Evolutionary conservation across 2,797 vertebrate species (phyloP).

Genomic region (Muscicapa striata): DNA sequence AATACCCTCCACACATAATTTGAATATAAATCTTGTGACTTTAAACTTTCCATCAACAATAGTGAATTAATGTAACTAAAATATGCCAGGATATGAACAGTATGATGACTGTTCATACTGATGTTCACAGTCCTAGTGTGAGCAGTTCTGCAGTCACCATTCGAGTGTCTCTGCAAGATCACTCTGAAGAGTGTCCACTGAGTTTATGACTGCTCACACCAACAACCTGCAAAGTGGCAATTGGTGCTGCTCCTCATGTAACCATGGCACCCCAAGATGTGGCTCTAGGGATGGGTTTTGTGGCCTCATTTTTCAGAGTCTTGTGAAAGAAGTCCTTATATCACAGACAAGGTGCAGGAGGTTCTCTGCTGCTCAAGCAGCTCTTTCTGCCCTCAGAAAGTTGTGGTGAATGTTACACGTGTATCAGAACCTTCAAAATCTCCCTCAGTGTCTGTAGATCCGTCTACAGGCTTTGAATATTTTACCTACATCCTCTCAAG

Average conservation of each 20-base stretch:
- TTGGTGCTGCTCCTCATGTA: neutral
- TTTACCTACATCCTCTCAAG: neutral
- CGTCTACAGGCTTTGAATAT: neutral
- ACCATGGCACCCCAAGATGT: neutral
- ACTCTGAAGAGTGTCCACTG: neutral
- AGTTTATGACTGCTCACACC: neutral
- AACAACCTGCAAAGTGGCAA: neutral
- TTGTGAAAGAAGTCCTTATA: neutral
- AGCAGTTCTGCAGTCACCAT: neutral
- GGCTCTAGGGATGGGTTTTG: neutral
- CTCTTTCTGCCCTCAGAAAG: neutral
- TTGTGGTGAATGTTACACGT: rapidly evolving
- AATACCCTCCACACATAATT: neutral
- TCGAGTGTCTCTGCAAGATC: neutral
- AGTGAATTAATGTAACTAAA: neutral
- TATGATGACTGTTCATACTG: no score
- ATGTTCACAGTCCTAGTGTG: neutral
- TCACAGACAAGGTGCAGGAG: neutral
- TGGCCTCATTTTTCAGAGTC: neutral
- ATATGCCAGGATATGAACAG: neutral
- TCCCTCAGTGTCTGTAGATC: neutral
- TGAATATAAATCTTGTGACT: neutral
- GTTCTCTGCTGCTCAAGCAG: neutral
- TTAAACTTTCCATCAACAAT: neutral
- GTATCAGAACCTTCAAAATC: neutral